Conservation (phyloP, 2,113 vertebrate species). For the Heterocephalus glaber region DNA sequence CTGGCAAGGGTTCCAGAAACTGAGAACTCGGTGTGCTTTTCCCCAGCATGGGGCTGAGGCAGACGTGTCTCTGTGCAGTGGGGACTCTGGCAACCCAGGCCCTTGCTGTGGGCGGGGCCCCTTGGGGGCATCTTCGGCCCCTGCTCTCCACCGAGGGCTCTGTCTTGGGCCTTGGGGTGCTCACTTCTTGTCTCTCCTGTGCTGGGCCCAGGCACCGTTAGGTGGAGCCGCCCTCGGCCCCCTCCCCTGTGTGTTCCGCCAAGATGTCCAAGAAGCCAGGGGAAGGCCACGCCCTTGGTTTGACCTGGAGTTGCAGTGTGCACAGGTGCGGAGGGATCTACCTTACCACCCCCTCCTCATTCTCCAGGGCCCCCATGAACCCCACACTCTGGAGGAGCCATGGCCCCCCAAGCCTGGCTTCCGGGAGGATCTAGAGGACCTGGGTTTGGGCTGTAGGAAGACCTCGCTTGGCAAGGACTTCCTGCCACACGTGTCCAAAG, state of each 20-base stretch:
- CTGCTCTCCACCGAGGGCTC: neutral
- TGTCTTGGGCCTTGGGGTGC: neutral
- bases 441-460: neutral
- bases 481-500: neutral
- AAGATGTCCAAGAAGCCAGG: neutral
- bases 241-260: neutral
- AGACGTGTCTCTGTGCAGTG: neutral
- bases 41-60: neutral
- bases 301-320: no score
- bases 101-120: neutral
- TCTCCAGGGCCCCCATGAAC: neutral
- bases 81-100: neutral
- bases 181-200: neutral
- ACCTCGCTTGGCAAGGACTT: neutral
- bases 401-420: constrained; percentile 4
- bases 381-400: neutral
- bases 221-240: neutral
- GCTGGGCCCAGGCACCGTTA: neutral
- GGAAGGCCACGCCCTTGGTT: neutral
- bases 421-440: neutral
- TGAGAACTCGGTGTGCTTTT: neutral
- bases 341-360: neutral
- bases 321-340: neutral
- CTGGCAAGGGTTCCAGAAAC: neutral
- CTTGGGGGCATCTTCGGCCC: neutral